Percentiles rank a stretch among this genome's conserved stretches.
Conservation (phyloP, 2,888 invertebrate genomes). For the Drosophila parthenogenetica region DNA sequence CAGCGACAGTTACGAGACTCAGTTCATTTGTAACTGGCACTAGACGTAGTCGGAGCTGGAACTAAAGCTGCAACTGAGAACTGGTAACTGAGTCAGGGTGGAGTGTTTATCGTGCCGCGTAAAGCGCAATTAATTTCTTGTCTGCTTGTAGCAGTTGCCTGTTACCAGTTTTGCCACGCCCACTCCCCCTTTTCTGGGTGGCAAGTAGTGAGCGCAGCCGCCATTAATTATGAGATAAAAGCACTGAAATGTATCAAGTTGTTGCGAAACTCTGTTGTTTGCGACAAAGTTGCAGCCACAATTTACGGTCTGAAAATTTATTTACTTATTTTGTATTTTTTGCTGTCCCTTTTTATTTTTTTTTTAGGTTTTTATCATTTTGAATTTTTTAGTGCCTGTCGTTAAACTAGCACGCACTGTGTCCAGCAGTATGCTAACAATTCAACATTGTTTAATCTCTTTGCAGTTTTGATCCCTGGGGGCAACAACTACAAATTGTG, state of each 20-base stretch:
- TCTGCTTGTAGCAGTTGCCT: conserved; percentile 73
- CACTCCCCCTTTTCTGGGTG: conserved; percentile 1
- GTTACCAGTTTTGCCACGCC: conserved; percentile 24
- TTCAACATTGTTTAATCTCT: conserved; percentile 30
- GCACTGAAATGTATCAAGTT: conserved; percentile 81
- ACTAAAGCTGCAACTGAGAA: conserved; percentile 6
- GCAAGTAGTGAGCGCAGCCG: conserved; percentile 54
- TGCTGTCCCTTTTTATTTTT: not conserved
- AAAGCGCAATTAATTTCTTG: conserved; percentile 80
- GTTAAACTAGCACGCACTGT: conserved; percentile 47
- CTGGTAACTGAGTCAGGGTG: conserved; percentile 5
- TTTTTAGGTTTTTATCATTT: conserved; percentile 37
- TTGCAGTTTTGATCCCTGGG: conserved; percentile 3
- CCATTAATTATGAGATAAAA: conserved; percentile 81
- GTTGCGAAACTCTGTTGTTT: conserved; percentile 68
- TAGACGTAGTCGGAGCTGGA: conserved; percentile 14
- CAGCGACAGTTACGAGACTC: conserved; percentile 57
- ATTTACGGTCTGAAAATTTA: conserved; percentile 70
- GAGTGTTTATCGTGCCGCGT: conserved; percentile 77
- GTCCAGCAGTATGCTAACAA: conserved; percentile 15
- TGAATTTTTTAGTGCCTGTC: conserved; percentile 38
- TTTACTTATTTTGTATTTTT: conserved; percentile 32
- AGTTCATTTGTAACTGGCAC: conserved; percentile 74
- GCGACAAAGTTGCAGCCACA: conserved; percentile 76
- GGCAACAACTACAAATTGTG: conserved; percentile 27